A percentile compares a stretch with the other conserved stretches of the same genome.
phyloP scores from a whole-genome alignment of 2,113 vertebrate species.

The Clarias batrachus region DNA sequence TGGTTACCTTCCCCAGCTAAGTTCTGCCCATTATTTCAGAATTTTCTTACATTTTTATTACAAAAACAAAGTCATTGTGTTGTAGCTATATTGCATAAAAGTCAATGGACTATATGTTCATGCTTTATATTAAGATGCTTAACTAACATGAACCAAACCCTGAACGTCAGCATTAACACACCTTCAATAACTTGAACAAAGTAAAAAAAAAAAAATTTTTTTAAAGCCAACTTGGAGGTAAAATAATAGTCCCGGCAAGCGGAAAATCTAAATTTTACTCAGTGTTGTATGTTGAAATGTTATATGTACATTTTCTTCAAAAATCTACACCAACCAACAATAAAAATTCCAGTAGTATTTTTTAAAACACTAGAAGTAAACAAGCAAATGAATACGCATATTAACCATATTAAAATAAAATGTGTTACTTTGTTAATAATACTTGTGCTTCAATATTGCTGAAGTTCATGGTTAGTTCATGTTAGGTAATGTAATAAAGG shows the following conservation, averaged over 20 bases:
- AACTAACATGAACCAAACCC: background rate
- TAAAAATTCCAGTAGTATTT: background rate
- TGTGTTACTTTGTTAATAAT: background rate
- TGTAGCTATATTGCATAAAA: constrained; percentile 2
- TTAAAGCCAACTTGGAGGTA: too few relatives aligned
- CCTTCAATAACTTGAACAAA: background rate
- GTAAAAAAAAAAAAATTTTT: background rate
- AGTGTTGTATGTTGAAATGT: background rate
- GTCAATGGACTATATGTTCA: background rate
- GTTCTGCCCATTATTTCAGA: constrained; percentile 9
- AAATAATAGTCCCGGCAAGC: background rate
- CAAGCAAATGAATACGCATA: background rate
- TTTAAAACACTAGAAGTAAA: background rate
- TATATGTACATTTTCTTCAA: background rate
- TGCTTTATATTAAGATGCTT: background rate
- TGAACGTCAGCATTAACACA: background rate
- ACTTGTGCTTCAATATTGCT: background rate
- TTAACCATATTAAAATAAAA: too few relatives aligned
- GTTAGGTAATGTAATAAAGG: background rate
- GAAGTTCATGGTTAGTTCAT: background rate
- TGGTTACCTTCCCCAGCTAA: background rate
- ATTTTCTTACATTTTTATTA: constrained; percentile 16
- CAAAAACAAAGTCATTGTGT: background rate
- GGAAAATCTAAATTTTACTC: background rate
- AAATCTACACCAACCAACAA: background rate